Conservation (phyloP, 92 coral and sea anemone genomes). For the Porites rus region DNA sequence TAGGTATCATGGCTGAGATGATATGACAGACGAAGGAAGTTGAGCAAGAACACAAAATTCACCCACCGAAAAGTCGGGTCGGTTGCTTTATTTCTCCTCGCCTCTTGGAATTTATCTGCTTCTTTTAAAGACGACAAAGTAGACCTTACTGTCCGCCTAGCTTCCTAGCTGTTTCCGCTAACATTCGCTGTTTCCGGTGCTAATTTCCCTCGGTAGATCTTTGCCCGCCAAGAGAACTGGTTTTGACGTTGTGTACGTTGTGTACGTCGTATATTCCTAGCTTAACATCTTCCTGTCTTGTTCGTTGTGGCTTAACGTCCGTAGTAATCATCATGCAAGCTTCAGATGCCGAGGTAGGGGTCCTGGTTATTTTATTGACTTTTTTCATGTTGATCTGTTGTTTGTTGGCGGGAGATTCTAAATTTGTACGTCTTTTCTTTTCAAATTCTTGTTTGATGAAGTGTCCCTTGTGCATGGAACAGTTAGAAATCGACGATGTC, state of each 20-base stretch:
- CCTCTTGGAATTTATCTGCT: not conserved
- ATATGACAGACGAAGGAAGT: conserved; percentile 77
- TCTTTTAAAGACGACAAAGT: not conserved
- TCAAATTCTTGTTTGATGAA: not conserved
- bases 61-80: not conserved
- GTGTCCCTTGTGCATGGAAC: conserved; percentile 99
- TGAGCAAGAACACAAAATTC: conserved; percentile 60
- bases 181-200: conserved; percentile 42
- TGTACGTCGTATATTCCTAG: not conserved
- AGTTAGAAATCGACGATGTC: conserved; percentile 98
- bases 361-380: not conserved
- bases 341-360: conserved; percentile 53
- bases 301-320: conserved; percentile 1
- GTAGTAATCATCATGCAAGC: conserved; percentile 47
- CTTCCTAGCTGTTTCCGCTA: conserved; percentile 35
- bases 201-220: conserved; percentile 16
- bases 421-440: conserved; percentile 14
- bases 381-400: conserved; percentile 7
- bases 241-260: not conserved
- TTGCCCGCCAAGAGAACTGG: conserved; percentile 32
- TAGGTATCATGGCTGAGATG: conserved; percentile 57
- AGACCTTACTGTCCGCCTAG: conserved; percentile 9
- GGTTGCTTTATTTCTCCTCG: conserved; percentile 21
- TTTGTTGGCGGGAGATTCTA: conserved; percentile 47
- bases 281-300: not conserved